Conservation (phyloP, 2,113 vertebrate species). For the Loxodonta africana region DNA sequence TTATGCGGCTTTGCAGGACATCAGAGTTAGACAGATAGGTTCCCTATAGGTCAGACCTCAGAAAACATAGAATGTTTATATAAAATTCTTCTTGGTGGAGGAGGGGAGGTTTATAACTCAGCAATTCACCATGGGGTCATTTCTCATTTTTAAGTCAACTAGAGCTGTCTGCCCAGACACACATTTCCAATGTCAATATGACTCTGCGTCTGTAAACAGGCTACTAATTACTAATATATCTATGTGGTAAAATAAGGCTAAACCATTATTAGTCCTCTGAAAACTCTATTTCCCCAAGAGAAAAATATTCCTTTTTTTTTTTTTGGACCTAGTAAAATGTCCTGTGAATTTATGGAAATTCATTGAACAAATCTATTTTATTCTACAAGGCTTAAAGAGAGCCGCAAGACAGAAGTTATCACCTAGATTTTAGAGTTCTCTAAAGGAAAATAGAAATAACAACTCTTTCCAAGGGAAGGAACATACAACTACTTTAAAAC, state of each 20-base stretch:
- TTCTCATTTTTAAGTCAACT: constrained; percentile 53
- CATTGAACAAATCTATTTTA: not conserved
- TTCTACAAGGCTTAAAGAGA: not conserved
- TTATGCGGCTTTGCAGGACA: constrained; percentile 20
- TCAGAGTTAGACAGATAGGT: constrained; percentile 37
- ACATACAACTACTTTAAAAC: not conserved
- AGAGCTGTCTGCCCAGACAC: constrained; percentile 26
- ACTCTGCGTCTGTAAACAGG: not conserved
- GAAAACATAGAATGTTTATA: constrained; percentile 18
- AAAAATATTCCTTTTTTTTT: constrained; percentile 35
- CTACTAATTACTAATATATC: constrained; percentile 12
- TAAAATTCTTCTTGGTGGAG: not conserved
- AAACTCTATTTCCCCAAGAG: not conserved
- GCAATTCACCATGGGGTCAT: not conserved
- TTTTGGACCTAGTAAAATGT: not conserved
- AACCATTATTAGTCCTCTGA: not conserved
- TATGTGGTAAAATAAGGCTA: not conserved
- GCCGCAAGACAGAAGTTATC: not conserved
- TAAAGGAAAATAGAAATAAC: not conserved
- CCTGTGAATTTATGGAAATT: constrained; percentile 22
- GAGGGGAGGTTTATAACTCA: constrained; percentile 14
- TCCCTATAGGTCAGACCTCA: constrained; percentile 32
- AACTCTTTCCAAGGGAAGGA: not conserved
- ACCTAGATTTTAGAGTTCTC: not conserved
- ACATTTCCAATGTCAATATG: constrained; percentile 12